A percentile compares a stretch with the other conserved stretches of the same genome.
These are phyloP conservation scores for Drosophila takahashii DNA, from an alignment of 1,140 invertebrate species.

Conservation along the genomic window DNA sequence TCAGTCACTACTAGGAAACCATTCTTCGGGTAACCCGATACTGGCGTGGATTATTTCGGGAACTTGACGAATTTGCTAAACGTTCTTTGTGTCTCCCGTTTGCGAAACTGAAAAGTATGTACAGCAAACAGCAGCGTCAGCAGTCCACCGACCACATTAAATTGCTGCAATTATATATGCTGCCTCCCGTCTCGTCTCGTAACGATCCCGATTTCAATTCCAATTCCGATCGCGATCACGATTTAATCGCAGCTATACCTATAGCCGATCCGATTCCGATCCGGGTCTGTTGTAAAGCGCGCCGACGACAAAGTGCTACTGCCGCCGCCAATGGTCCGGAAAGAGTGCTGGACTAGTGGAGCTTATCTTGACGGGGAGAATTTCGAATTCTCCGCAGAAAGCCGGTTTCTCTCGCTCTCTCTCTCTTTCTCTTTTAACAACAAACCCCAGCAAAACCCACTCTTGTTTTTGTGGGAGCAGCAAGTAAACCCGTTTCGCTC, in stretches of 20 bases:
- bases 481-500: slow-evolving; percentile 35
- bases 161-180: slow-evolving; percentile 48
- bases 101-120: slow-evolving; percentile 28
- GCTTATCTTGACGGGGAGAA: slow-evolving; percentile 47
- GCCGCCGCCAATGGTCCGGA: slow-evolving; percentile 76
- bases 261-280: slow-evolving; percentile 5
- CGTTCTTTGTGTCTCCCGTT: slow-evolving; percentile 37
- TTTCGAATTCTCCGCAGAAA: slow-evolving; percentile 57
- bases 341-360: slow-evolving; percentile 60
- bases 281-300: slow-evolving; percentile 58
- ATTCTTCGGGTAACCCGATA: slow-evolving; percentile 37
- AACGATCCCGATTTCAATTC: slow-evolving; percentile 31
- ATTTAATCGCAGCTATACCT: slow-evolving; percentile 2
- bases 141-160: slow-evolving; percentile 26
- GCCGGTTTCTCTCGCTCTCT: slow-evolving; percentile 57
- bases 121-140: slow-evolving; percentile 42
- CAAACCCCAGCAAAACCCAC: slow-evolving; percentile 18
- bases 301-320: slow-evolving; percentile 73
- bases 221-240: slow-evolving; percentile 28
- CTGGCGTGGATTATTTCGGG: slow-evolving; percentile 31
- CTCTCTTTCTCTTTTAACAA: not conserved
- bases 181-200: not conserved
- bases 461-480: slow-evolving; percentile 32
- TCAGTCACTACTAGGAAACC: slow-evolving; percentile 48
- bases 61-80: slow-evolving; percentile 18